Evolutionary conservation across 2,888 invertebrate species (phyloP).

Genomic region (Acleris literana): DNA sequence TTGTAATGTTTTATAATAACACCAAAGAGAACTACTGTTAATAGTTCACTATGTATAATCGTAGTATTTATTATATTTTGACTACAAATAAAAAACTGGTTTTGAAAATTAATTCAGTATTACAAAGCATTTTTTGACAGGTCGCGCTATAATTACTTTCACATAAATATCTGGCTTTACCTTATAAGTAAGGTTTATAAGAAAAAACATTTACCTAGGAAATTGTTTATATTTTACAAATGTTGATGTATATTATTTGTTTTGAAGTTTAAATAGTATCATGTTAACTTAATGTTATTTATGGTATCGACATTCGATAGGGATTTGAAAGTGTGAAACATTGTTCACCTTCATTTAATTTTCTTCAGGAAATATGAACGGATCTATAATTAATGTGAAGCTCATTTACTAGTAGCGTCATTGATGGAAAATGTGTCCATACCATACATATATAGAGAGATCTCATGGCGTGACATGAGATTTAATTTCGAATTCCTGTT

Average conservation of each 20-base stretch:
- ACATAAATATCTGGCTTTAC: too few species aligned
- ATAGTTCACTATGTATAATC: slow-evolving; percentile 43
- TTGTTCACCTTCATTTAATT: too few species aligned
- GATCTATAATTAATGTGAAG: too few species aligned
- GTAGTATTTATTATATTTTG: slow-evolving; percentile 6
- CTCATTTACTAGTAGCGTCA: too few species aligned
- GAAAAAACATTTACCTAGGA: slow-evolving; percentile 14
- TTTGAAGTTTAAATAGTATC: slow-evolving; percentile 26
- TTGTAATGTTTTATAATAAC: slow-evolving; percentile 36
- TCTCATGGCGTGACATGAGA: too few species aligned
- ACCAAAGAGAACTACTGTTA: slow-evolving; percentile 52
- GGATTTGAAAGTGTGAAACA: too few species aligned
- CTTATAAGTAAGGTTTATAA: slow-evolving; percentile 6
- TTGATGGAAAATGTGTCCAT: too few species aligned
- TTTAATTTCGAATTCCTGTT: too few species aligned
- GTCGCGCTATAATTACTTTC: neutral
- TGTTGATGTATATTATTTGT: slow-evolving; percentile 24
- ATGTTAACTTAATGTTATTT: slow-evolving; percentile 10
- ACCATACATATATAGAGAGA: too few species aligned
- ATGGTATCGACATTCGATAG: too few species aligned
- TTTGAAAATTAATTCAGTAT: slow-evolving; percentile 20
- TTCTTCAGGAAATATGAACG: too few species aligned
- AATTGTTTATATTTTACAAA: slow-evolving; percentile 22
- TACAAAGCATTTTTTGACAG: slow-evolving; percentile 16
- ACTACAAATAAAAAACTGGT: too few species aligned